Evolutionary conservation across 2,113 vertebrate species (phyloP).

Genomic region (Phylloscopus trochilus): DNA sequence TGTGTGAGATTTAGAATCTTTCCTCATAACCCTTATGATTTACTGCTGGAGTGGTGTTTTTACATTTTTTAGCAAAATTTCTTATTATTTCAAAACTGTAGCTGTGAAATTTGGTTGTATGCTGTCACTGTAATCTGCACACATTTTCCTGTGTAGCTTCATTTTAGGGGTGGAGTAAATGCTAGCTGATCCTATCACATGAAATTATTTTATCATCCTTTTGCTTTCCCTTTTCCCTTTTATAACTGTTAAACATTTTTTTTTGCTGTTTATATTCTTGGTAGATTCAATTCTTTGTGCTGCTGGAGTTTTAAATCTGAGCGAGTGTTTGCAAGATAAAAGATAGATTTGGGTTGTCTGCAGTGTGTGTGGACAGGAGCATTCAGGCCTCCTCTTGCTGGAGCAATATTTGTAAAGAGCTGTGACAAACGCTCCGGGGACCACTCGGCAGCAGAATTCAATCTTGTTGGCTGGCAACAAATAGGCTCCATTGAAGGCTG

Average conservation of each 20-base stretch:
- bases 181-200: not conserved
- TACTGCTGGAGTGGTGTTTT: not conserved
- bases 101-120: not conserved
- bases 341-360: not conserved
- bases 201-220: not conserved
- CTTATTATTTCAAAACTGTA: not conserved
- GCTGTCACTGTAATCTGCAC: not conserved
- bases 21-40: not conserved
- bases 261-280: not conserved
- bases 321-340: not conserved
- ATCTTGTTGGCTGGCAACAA: conserved; percentile 59
- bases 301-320: not conserved
- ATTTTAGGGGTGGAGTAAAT: not conserved
- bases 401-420: conserved; percentile 46
- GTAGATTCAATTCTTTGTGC: not conserved
- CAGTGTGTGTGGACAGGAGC: not conserved
- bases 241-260: not conserved
- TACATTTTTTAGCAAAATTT: not conserved
- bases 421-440: conserved; percentile 40
- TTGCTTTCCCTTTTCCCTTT: not conserved
- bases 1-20: not conserved
- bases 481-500: conserved; percentile 55
- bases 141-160: not conserved
- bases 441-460: conserved; percentile 36
- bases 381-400: conserved; percentile 21